phyloP scores from a whole-genome alignment of 1,140 invertebrate genomes.

The Leptinotarsa defecta region DNA sequence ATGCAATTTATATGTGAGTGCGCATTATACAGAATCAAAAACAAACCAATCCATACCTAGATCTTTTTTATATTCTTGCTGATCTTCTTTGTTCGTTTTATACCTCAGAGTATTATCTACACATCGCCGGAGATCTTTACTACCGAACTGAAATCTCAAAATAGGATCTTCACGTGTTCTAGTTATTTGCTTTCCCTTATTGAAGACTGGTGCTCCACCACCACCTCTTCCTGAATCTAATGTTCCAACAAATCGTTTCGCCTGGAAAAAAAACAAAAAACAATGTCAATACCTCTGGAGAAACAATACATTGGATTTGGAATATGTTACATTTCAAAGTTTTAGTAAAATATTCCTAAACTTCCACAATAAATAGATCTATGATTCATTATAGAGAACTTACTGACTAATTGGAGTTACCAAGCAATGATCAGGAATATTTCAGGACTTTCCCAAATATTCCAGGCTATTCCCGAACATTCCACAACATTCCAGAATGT shows the following conservation, averaged over 20 bases:
- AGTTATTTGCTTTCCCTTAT: slow-evolving; percentile 54
- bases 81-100: slow-evolving; percentile 57
- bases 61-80: slow-evolving; percentile 59
- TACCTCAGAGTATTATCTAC: slow-evolving; percentile 63
- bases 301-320: too few relatives aligned
- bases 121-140: slow-evolving; percentile 55
- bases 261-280: slow-evolving; percentile 36
- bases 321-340: too few relatives aligned
- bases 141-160: slow-evolving; percentile 58
- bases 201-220: slow-evolving; percentile 52
- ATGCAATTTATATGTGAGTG: background rate
- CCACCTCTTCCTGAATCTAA: slow-evolving; percentile 49
- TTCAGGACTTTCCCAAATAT: too few relatives aligned
- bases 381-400: too few relatives aligned
- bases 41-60: slow-evolving; percentile 54
- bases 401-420: too few relatives aligned
- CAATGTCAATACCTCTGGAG: too few relatives aligned
- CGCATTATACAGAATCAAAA: too few relatives aligned
- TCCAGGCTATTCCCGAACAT: too few relatives aligned
- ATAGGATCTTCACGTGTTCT: slow-evolving; percentile 60
- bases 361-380: too few relatives aligned
- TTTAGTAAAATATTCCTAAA: too few relatives aligned
- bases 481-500: too few relatives aligned
- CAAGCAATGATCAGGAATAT: too few relatives aligned
- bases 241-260: slow-evolving; percentile 46